Evolutionary conservation across 1,140 invertebrate species (phyloP).

Genomic region (Drosophila teissieri): DNA sequence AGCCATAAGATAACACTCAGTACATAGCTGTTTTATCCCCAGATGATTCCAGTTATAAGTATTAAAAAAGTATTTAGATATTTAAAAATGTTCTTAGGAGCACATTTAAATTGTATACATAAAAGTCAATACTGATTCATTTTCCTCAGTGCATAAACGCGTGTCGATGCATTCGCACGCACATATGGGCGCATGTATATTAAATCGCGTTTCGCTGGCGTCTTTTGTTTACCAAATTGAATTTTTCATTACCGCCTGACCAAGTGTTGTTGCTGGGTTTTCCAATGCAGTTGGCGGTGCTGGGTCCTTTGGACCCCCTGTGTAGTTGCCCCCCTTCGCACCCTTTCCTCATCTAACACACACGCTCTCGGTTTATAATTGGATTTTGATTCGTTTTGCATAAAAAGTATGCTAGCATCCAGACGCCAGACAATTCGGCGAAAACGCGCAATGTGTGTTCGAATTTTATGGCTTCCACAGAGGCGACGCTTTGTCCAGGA

Average conservation of each 20-base stretch:
- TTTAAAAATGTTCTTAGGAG: no score
- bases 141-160: neutral
- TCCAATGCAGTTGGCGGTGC: constrained; percentile 13
- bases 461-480: constrained; percentile 42
- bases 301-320: constrained; percentile 1
- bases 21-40: no score
- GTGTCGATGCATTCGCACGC: constrained; percentile 20
- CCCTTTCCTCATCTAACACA: neutral
- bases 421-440: constrained; percentile 47
- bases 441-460: constrained; percentile 9
- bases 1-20: no score
- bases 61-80: no score
- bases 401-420: constrained; percentile 50
- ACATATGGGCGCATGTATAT: constrained; percentile 31
- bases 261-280: constrained; percentile 25
- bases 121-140: neutral
- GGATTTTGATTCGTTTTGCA: constrained; percentile 65
- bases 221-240: constrained; percentile 63
- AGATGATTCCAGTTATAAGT: no score
- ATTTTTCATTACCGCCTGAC: constrained; percentile 53
- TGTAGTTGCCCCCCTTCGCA: no score
- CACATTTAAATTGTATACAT: no score
- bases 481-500: constrained; percentile 33
- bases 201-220: constrained; percentile 40
- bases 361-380: constrained; percentile 54